Evolutionary conservation across 1,140 invertebrate genomes (phyloP), one percentile per base, ranked within the genome.

Genomic region (Lordiphosa mommai): DNA sequence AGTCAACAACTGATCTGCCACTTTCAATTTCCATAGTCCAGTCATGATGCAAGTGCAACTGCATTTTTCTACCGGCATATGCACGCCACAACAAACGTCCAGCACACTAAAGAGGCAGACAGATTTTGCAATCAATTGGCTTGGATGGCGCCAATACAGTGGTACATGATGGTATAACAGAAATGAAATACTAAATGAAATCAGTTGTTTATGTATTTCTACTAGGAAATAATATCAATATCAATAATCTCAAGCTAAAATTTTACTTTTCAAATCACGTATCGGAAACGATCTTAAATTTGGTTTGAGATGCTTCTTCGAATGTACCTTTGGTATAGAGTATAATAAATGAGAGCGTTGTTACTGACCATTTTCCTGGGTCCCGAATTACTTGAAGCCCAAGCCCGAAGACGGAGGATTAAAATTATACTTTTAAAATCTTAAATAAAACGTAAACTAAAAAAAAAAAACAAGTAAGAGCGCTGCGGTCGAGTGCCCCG

Each of bases 21-120:
- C 77, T 84, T 84, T 84, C 79, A 38, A 61, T 69, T 48, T 77
- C 23, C 29, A 20, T 8, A 46, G 37, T n/a, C 34, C 63, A 60
- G 51, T 69, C 70, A 73, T 73, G 65, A 72, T 76, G 71, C 82
- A 86, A 86, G 82, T 86, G 82, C 76, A 86, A 79, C 79, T 56
- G 43, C 43, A 63, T 76, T 70, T 56, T 55, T 48, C 34, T 64
- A 50, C 38, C 58, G 46, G 52, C 56, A 55, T 32, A 66, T 37
- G 29, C 36, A 16, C 20, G 29, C 46, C 33, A 37, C 32, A 55
- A 23, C 50, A 33, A 47, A 32, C 47, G 44, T 44, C 49, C 34
- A 69, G 51, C 63, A 53, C 37, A 60, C 53, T 48, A 56, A 17
- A 60, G 34, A 49, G n/a, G 3, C 16, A 17, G 37, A 13, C 32